Percentiles rank a stretch among this genome's conserved stretches.
These are phyloP conservation scores for Malachius bipustulatus DNA, from an alignment of 2,888 invertebrate species.

Conservation along the genomic window DNA sequence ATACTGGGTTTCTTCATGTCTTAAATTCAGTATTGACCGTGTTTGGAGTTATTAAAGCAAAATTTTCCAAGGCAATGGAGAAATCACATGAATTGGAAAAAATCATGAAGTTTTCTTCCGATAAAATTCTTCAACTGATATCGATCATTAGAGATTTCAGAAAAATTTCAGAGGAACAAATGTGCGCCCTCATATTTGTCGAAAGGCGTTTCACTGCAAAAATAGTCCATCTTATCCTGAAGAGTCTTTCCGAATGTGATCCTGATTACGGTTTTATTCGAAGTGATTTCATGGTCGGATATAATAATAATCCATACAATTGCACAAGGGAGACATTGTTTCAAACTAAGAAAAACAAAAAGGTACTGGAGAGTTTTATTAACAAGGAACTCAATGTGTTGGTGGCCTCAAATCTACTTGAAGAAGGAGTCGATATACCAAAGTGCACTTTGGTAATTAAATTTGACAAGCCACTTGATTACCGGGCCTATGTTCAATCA, in stretches of 20 bases:
- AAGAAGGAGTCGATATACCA: conserved; percentile 82
- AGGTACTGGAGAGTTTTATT: conserved; percentile 44
- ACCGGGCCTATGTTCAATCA: conserved; percentile 77
- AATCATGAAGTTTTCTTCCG: conserved; percentile 48
- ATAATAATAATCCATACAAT: conserved; percentile 45
- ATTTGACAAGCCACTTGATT: conserved; percentile 58
- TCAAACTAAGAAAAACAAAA: conserved; percentile 39
- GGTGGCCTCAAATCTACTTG: conserved; percentile 68
- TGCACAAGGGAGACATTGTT: conserved; percentile 44
- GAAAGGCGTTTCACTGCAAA: conserved; percentile 63
- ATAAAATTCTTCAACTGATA: conserved; percentile 52
- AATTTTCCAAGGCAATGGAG: conserved; percentile 43
- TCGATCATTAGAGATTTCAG: conserved; percentile 47
- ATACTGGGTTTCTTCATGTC: conserved; percentile 28
- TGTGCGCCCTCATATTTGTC: conserved; percentile 64
- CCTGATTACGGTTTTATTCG: conserved; percentile 46
- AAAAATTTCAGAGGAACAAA: conserved; percentile 35
- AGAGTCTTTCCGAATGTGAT: conserved; percentile 38
- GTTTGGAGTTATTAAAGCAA: conserved; percentile 38
- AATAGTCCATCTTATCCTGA: conserved; percentile 56
- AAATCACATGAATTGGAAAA: conserved; percentile 33
- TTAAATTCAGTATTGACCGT: conserved; percentile 35
- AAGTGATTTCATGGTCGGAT: conserved; percentile 65
- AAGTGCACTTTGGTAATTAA: conserved; percentile 69
- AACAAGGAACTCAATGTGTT: conserved; percentile 50